phyloP scores from a whole-genome alignment of 2,113 vertebrate species.

The Ciconia maguari region DNA sequence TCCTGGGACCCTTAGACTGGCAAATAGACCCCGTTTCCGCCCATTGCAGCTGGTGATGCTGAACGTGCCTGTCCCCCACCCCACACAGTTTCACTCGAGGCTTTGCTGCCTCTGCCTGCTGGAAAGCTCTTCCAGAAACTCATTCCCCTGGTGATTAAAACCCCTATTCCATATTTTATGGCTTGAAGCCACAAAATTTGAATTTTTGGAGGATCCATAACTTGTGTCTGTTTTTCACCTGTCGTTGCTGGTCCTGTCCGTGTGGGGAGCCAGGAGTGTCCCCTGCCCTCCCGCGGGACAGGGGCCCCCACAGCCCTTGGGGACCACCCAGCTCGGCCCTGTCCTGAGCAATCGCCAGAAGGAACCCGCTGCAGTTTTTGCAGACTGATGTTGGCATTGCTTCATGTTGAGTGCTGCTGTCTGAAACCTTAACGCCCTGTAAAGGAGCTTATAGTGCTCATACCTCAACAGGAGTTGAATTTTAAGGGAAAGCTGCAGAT shows the following conservation, averaged over 20 bases:
- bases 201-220: neutral
- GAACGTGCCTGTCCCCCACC: neutral
- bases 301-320: neutral
- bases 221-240: neutral
- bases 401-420: neutral
- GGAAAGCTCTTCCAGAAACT: neutral
- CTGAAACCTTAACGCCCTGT: neutral
- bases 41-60: neutral
- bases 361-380: accelerated
- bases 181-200: no score
- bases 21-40: accelerated
- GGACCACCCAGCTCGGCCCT: neutral
- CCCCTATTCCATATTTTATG: accelerated
- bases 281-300: accelerated
- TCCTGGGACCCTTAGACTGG: neutral
- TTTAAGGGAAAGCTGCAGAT: neutral
- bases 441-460: neutral
- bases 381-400: neutral
- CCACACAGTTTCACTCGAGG: accelerated
- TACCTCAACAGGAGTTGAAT: neutral
- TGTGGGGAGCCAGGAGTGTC: accelerated
- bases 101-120: neutral
- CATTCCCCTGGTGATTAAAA: accelerated
- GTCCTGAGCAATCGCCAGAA: accelerated
- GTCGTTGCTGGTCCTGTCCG: no score